Evolutionary conservation across 1,140 invertebrate species (phyloP), one percentile per base, ranked within the genome.

Genomic region (Drosophila funebris): DNA sequence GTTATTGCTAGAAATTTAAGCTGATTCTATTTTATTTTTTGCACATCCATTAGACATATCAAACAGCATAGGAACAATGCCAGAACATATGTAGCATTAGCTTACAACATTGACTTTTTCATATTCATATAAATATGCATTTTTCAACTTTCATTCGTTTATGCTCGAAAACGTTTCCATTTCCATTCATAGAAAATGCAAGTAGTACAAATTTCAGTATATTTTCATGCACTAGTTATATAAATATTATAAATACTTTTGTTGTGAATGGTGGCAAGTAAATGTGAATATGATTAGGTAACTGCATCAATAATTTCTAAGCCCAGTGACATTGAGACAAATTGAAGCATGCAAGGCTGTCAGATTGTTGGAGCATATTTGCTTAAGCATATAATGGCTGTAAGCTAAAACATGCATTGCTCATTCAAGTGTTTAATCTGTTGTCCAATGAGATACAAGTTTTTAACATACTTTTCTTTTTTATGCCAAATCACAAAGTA

Each of bases 1-100:
- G 61, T 48, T 57, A 41, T 50, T 57, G 68, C 60, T 16, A 5
- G 14, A 29, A 43, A 54, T 52, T 57, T 29, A 24, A 48, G 63
- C 63, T 70, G 58, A 70, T 70, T 20, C 24, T 16, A 54, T 48
- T 62, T 22, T 16, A 54, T 48, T 62, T 22, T 50, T 29, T 14
- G 4, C 48, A 52, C 60, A 27, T 52, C 18, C 44, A 50, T 39
- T 62, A 33, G 41, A 27, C 14, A 13, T 18, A 57, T 18, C 16
- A 24, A 53, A 53, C 11, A 53, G 33, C 6, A n/a, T 33, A 11
- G 4, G n/a, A 20, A 8, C 18, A 31, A 14, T 33, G 37, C 37
- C 33, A 14, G 29, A 22, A 44, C 41, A 11, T 44, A 44, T 29
- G 7, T 44, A 48, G 8, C 22, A 48, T 48, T 29, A 9, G 7